Evolutionary conservation across 2,797 vertebrate genomes (phyloP).

Genomic region (Podarcis lilfordi): DNA sequence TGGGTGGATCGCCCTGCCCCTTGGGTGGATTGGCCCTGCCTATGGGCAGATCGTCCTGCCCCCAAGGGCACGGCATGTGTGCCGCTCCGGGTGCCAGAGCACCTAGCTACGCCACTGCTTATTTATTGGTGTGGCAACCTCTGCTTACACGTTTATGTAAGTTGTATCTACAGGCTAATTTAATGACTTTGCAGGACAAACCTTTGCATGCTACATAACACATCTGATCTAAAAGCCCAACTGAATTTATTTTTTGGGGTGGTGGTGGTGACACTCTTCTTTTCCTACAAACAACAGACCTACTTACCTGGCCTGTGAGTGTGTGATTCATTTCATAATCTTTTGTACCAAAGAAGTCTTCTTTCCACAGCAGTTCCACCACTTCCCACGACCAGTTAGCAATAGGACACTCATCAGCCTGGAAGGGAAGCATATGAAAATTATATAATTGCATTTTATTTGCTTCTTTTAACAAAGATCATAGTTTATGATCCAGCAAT

Average conservation of each 20-base stretch:
- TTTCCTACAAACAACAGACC: not conserved
- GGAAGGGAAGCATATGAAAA: not conserved
- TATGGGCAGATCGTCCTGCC: no score
- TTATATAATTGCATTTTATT: not conserved
- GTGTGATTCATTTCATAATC: not conserved
- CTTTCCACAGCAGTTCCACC: not conserved
- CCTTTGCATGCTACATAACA: not conserved
- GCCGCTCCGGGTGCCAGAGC: no score
- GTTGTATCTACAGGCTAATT: slow-evolving; percentile 13
- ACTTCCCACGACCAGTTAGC: not conserved
- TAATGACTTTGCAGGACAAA: slow-evolving; percentile 21
- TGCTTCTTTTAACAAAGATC: not conserved
- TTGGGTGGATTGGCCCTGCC: no score
- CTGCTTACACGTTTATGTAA: not conserved
- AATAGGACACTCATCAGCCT: not conserved
- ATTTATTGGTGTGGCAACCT: slow-evolving; percentile 18
- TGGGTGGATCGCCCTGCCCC: no score
- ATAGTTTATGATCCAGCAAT: not conserved
- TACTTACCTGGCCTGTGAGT: not conserved
- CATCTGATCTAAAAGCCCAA: not conserved
- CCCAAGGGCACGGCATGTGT: no score
- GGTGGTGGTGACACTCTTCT: not conserved
- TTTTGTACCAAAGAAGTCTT: not conserved
- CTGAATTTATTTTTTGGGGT: not conserved
- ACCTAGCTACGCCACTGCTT: not conserved